Evolutionary conservation across 2,797 vertebrate genomes (phyloP), one percentile per base, ranked within the genome.

Genomic region (Arnoldichthys spilopterus): DNA sequence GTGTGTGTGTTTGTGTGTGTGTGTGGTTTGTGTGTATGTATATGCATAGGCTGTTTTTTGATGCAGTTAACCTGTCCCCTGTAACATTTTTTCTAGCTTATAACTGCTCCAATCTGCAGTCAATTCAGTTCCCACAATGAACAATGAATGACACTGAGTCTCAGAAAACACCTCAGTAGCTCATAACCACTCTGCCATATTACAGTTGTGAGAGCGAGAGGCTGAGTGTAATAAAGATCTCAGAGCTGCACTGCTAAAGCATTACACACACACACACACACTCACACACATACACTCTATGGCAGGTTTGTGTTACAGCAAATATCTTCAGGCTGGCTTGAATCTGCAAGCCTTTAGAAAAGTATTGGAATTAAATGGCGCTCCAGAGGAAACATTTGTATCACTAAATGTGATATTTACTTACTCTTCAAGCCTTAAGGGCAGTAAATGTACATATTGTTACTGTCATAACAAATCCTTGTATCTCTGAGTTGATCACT

Each of bases 61-160:
- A 86, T 82, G 83, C 86, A 86, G 79, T 81, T 90, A 89, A 74
- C 87, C 26, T 72, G 49, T 26, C 43, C n/a, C n/a, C n/a, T n/a
- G n/a, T n/a, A 6, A 32, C 66, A 20, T 43, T 70, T 43, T 53
- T 37, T 24, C 16, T 0, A 53, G 45, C 68, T 72, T 18, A 64
- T 78, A 32, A 77, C 66, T 45, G 20, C 51, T 79, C 20, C 18
- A 54, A 75, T 26, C 30, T 67, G 43, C 51, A 32, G 61, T 34
- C 51, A 74, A 28, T 76, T 81, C 54, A 74, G 30, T 72, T 81
- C 54, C 68, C 67, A 54, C 32, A 34, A 63, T 43, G 28, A 53
- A 40, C 47, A 24, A 82, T 71, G 43, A 84, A 77, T 70, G 26
- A 79, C 82, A 71, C 61, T 40, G 22, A 76, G 79, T 30, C 54